Evolutionary conservation across 2,888 invertebrate genomes (phyloP).

Genomic region (Dynastes grantii): DNA sequence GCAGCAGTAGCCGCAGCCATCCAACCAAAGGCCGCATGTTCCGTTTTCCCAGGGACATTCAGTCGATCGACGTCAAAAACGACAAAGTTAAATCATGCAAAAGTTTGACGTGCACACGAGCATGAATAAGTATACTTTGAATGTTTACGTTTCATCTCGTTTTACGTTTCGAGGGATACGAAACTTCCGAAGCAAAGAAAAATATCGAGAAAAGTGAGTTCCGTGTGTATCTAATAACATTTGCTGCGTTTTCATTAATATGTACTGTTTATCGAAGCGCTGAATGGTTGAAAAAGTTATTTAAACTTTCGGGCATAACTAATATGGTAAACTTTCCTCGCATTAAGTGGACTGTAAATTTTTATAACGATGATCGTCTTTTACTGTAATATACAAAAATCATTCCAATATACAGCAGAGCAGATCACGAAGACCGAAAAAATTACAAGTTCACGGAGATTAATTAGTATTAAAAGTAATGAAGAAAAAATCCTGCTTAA

Average conservation of each 20-base stretch:
- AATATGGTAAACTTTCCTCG: no score
- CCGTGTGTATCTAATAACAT: conserved; percentile 5
- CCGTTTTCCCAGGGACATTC: conserved; percentile 34
- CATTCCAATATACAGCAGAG: no score
- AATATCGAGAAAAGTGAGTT: conserved; percentile 23
- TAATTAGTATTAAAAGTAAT: no score
- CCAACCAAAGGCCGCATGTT: neutral
- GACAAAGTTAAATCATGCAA: conserved; percentile 40
- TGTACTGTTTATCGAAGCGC: no score
- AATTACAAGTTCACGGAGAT: no score
- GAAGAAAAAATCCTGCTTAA: no score
- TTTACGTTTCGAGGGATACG: conserved; percentile 22
- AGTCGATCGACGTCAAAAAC: conserved; percentile 37
- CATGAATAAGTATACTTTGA: conserved; percentile 30
- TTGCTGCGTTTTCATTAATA: neutral
- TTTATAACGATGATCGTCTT: no score
- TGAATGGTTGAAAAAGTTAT: no score
- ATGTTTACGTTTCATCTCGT: conserved; percentile 20
- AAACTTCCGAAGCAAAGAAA: conserved; percentile 17
- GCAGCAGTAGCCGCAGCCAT: neutral
- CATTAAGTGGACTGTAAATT: no score
- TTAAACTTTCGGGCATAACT: no score
- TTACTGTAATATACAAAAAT: no score
- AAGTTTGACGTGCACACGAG: conserved; percentile 33
- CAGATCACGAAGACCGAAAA: no score